phyloP scores from a whole-genome alignment of 2,888 invertebrate species.

The Lymantria monacha region DNA sequence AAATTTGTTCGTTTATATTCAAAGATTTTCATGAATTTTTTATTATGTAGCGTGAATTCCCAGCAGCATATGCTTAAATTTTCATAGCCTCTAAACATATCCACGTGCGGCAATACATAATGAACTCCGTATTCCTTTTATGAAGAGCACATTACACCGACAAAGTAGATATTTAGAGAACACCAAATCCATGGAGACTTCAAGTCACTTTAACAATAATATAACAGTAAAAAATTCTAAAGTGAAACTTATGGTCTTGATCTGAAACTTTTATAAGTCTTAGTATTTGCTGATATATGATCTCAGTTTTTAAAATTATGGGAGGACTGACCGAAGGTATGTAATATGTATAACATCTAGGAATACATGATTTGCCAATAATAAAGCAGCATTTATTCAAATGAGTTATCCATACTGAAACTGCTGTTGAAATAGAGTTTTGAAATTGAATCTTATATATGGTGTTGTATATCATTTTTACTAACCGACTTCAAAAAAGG shows the following conservation, averaged over 20 bases:
- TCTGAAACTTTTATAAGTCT: neutral
- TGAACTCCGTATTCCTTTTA: conserved; percentile 15
- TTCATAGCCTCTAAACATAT: conserved; percentile 11
- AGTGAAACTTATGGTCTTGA: neutral
- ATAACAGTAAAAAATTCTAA: conserved; percentile 44
- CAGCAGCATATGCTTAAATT: conserved; percentile 3
- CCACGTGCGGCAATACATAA: conserved; percentile 12
- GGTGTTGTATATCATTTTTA: too few species aligned
- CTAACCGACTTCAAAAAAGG: too few species aligned
- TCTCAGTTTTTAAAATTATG: neutral
- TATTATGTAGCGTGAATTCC: neutral
- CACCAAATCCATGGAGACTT: conserved; percentile 36
- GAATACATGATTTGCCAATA: too few species aligned
- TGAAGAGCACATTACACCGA: conserved; percentile 22
- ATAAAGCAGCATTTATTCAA: too few species aligned
- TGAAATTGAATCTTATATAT: too few species aligned
- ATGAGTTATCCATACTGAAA: too few species aligned
- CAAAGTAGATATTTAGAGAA: conserved; percentile 45
- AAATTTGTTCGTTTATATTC: neutral
- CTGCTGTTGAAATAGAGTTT: too few species aligned
- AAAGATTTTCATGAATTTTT: neutral
- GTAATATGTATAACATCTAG: too few species aligned
- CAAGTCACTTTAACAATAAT: conserved; percentile 49
- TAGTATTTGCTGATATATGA: neutral
- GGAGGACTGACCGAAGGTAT: too few species aligned